Percentiles rank a stretch among this genome's conserved stretches.
Evolutionary conservation across 2,888 invertebrate species (phyloP).

Genomic region (Oeneis ivallda): DNA sequence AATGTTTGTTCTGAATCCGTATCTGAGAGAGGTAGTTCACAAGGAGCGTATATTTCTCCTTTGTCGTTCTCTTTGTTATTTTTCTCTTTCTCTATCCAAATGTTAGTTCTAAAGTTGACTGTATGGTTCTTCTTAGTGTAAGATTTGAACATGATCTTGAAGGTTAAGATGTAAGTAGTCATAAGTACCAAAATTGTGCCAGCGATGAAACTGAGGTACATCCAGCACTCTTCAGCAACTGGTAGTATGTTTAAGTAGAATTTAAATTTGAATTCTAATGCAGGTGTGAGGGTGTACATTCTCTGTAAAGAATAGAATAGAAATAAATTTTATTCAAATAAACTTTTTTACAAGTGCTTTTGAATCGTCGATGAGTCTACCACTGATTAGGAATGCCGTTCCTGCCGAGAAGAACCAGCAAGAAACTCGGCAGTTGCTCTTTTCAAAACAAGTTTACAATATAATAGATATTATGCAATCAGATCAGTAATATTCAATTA

Average conservation of each 20-base stretch:
- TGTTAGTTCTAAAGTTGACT: slow-evolving; percentile 48
- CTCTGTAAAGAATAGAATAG: slow-evolving; percentile 80
- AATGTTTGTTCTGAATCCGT: slow-evolving; percentile 53
- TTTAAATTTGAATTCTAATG: slow-evolving; percentile 84
- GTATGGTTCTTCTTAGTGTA: slow-evolving; percentile 52
- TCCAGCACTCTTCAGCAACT: slow-evolving; percentile 77
- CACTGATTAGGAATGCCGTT: too few relatives aligned
- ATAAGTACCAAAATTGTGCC: slow-evolving; percentile 76
- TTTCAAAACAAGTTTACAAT: too few relatives aligned
- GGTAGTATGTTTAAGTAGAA: slow-evolving; percentile 89
- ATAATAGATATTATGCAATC: too few relatives aligned
- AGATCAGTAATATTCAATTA: not conserved
- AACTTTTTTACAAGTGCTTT: too few relatives aligned
- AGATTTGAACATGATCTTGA: slow-evolving; percentile 72
- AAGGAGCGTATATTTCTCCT: slow-evolving; percentile 62
- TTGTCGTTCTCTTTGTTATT: slow-evolving; percentile 36
- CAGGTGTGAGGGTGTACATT: slow-evolving; percentile 85
- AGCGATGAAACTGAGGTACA: slow-evolving; percentile 80
- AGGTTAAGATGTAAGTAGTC: slow-evolving; percentile 70
- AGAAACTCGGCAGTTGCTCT: too few relatives aligned
- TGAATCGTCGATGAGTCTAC: too few relatives aligned
- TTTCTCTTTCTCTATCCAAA: slow-evolving; percentile 52
- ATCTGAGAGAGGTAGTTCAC: slow-evolving; percentile 66
- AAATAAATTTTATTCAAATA: too few relatives aligned
- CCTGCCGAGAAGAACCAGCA: too few relatives aligned